Percentiles rank a stretch among this genome's conserved stretches.
These are phyloP conservation scores for Varecia variegata DNA, from an alignment of 2,797 vertebrate species.

Conservation along the genomic window DNA sequence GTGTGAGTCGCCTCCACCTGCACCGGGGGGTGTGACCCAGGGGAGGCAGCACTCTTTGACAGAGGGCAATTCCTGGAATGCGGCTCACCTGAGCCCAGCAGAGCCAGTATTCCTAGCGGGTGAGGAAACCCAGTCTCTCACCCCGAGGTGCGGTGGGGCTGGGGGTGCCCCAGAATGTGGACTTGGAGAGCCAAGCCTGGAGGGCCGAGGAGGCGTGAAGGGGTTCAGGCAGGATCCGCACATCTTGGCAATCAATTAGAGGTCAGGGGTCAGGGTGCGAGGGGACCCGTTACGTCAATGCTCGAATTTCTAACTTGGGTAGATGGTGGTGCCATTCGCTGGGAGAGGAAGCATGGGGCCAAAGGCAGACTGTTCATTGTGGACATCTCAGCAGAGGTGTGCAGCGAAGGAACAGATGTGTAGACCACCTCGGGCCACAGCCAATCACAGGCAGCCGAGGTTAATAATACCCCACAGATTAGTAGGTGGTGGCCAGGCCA, in stretches of 20 bases:
- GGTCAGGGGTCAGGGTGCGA: no score
- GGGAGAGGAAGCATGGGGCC: background rate
- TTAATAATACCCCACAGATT: background rate
- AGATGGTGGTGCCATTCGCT: background rate
- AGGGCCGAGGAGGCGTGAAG: no score
- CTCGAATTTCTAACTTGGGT: background rate
- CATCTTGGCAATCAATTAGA: no score
- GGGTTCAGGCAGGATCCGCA: background rate
- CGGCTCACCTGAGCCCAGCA: background rate
- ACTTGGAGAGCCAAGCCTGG: no score
- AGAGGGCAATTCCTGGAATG: no score
- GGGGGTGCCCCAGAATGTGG: no score
- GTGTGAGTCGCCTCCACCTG: background rate
- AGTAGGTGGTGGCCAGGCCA: background rate
- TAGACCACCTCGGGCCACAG: background rate
- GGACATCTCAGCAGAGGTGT: background rate
- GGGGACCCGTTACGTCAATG: rapidly evolving
- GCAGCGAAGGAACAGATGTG: rapidly evolving
- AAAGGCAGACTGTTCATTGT: background rate
- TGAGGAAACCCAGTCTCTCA: no score
- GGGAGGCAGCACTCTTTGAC: background rate
- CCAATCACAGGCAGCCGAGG: rapidly evolving
- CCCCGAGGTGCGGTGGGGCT: no score
- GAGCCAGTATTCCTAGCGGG: background rate
- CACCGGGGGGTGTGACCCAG: background rate